These are phyloP conservation scores for Beaufortia kweichowensis DNA, from an alignment of 2,113 vertebrate genomes.

Conservation along the genomic window DNA sequence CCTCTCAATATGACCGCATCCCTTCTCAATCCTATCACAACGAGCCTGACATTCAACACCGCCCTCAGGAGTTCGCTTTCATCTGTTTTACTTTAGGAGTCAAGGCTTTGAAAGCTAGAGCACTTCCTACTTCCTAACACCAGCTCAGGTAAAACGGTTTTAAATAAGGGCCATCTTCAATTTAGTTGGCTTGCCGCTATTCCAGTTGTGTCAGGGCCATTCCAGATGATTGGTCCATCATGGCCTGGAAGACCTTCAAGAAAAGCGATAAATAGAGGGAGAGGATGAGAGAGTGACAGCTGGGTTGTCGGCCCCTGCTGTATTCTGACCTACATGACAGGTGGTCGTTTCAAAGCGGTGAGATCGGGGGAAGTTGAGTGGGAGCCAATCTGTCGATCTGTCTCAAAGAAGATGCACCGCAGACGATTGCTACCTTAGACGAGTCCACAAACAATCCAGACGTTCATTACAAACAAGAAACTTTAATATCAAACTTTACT, in stretches of 20 bases:
- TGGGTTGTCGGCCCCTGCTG: constrained; percentile 28
- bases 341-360: constrained; percentile 20
- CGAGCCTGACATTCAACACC: constrained; percentile 71
- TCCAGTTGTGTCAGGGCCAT: constrained; percentile 18
- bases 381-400: not conserved
- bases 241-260: not conserved
- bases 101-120: not conserved
- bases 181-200: not conserved
- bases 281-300: constrained; percentile 20
- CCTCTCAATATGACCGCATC: constrained; percentile 22
- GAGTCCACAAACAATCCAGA: not conserved
- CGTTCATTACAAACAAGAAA: no score
- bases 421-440: not conserved
- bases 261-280: not conserved
- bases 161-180: not conserved
- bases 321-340: constrained; percentile 27
- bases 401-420: not conserved
- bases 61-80: constrained; percentile 57
- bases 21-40: constrained; percentile 45
- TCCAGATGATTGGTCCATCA: not conserved
- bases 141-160: constrained; percentile 21
- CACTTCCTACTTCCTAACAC: constrained; percentile 1
- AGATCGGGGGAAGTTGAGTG: not conserved
- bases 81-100: constrained; percentile 34
- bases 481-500: no score